A percentile compares a stretch with the other conserved stretches of the same genome.
These are phyloP conservation scores for Aromia moschata DNA, from an alignment of 2,888 invertebrate genomes.

Conservation along the genomic window DNA sequence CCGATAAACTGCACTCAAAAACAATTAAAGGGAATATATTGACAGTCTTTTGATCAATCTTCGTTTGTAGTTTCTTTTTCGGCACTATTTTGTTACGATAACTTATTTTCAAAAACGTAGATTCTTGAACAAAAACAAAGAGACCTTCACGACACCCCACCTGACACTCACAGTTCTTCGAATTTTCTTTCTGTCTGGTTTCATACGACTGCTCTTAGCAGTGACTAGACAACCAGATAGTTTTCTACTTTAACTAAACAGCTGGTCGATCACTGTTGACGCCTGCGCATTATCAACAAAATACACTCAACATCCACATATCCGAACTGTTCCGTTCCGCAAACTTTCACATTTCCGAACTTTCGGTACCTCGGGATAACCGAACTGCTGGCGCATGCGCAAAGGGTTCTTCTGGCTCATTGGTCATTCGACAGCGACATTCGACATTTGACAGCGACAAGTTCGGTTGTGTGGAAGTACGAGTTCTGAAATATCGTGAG, in stretches of 20 bases:
- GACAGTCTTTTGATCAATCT: neutral
- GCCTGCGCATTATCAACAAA: slow-evolving; percentile 24
- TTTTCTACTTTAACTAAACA: slow-evolving; percentile 22
- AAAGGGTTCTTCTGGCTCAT: too few species aligned
- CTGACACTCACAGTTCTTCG: neutral
- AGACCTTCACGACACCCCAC: slow-evolving; percentile 15
- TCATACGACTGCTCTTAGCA: neutral
- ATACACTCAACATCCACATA: too few species aligned
- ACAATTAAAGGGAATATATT: neutral
- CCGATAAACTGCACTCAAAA: slow-evolving; percentile 49
- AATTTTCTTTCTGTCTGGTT: neutral
- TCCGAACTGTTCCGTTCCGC: too few species aligned
- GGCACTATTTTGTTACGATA: neutral
- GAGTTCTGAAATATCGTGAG: too few species aligned
- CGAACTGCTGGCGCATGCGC: too few species aligned
- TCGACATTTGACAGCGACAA: too few species aligned
- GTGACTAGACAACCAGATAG: neutral
- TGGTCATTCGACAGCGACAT: too few species aligned
- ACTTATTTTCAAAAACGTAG: slow-evolving; percentile 12
- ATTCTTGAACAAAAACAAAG: slow-evolving; percentile 21
- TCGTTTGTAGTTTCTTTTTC: neutral
- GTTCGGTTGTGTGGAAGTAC: too few species aligned
- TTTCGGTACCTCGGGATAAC: too few species aligned
- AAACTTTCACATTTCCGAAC: too few species aligned
- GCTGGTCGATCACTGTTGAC: slow-evolving; percentile 26